phyloP scores from a whole-genome alignment of 2,888 invertebrate species.

The Leptura quadrifasciata region DNA sequence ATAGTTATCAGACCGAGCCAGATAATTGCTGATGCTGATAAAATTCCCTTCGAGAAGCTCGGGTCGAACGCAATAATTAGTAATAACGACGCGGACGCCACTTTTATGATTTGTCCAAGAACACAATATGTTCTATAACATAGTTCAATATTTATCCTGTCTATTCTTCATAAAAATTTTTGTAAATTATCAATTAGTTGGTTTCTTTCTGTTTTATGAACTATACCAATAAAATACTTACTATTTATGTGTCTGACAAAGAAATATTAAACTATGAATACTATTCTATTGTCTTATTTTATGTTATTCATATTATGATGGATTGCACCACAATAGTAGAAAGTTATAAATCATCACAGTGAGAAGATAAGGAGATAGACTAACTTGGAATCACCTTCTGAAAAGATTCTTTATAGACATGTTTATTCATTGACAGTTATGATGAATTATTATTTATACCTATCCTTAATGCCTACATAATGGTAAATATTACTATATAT shows the following conservation, averaged over 20 bases:
- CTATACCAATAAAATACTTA: no score
- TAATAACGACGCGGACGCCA: not conserved
- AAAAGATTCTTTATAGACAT: constrained; percentile 14
- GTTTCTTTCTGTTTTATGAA: no score
- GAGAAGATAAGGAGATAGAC: constrained; percentile 5
- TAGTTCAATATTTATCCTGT: not conserved
- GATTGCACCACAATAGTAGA: constrained; percentile 1
- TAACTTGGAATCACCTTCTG: not conserved
- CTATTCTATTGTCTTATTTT: not conserved
- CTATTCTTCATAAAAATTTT: not conserved
- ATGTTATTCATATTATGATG: constrained; percentile 13
- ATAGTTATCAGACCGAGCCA: not conserved
- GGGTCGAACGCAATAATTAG: not conserved
- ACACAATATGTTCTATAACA: not conserved
- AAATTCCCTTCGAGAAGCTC: constrained; percentile 4
- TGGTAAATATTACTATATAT: not conserved
- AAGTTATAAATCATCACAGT: constrained; percentile 8
- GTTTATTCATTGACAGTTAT: constrained; percentile 7
- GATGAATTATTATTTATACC: constrained; percentile 16
- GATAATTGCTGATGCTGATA: constrained; percentile 18
- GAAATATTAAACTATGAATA: not conserved
- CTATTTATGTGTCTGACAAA: not conserved
- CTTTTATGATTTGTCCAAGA: not conserved
- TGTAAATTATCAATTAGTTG: no score
- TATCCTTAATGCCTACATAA: not conserved